Conservation (phyloP, 2,888 invertebrate species). For the Ctena decussata region DNA sequence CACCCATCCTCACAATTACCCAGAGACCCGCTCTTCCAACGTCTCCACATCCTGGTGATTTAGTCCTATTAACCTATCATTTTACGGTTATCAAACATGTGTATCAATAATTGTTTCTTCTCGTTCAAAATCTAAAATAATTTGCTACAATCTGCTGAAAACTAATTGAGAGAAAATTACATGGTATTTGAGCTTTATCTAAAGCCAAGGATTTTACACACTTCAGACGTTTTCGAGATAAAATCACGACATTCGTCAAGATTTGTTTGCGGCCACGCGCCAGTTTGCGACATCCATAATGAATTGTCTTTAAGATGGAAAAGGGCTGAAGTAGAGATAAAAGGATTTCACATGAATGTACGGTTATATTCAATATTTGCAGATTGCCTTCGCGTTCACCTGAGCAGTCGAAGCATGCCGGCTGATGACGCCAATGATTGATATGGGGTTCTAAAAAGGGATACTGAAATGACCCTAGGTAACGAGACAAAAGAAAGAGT, state of each 20-base stretch:
- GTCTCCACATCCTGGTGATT: not conserved
- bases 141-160: constrained; percentile 59
- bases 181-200: constrained; percentile 59
- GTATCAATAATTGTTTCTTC: constrained; percentile 59
- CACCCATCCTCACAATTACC: too few species aligned
- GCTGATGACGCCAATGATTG: too few species aligned
- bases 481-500: too few species aligned
- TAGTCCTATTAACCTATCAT: constrained; percentile 42
- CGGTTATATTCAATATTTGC: not conserved
- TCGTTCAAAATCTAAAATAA: constrained; percentile 54
- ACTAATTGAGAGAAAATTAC: constrained; percentile 67
- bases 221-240: constrained; percentile 60
- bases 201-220: constrained; percentile 49
- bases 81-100: constrained; percentile 53
- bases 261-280: constrained; percentile 64
- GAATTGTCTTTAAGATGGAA: constrained; percentile 43
- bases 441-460: too few species aligned
- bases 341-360: not conserved
- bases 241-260: constrained; percentile 62
- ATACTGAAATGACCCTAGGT: too few species aligned
- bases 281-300: constrained; percentile 58
- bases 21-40: too few species aligned
- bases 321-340: not conserved
- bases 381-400: too few species aligned
- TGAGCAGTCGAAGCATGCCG: too few species aligned